phyloP scores from a whole-genome alignment of 1,140 invertebrate genomes.

The Musca vetustissima region DNA sequence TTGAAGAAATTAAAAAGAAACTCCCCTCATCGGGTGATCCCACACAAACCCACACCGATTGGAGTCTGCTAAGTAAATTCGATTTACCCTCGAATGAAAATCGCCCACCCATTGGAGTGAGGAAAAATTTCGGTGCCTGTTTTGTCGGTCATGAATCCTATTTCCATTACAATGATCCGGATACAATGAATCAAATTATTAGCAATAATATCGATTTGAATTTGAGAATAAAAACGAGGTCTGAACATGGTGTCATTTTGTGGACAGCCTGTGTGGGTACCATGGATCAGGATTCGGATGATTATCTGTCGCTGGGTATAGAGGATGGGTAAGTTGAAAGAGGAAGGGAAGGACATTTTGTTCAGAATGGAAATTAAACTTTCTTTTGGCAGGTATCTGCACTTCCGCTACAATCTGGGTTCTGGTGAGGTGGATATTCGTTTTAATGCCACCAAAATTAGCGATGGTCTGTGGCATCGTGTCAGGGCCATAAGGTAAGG shows the following conservation, averaged over 20 bases:
- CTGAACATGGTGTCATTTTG: constrained; percentile 72
- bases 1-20: neutral
- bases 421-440: constrained; percentile 76
- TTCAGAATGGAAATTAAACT: neutral
- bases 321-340: constrained; percentile 67
- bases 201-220: constrained; percentile 56
- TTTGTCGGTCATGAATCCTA: constrained; percentile 70
- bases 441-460: constrained; percentile 84
- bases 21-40: neutral
- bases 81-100: constrained; percentile 46
- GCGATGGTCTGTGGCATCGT: constrained; percentile 91
- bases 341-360: neutral
- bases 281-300: constrained; percentile 68
- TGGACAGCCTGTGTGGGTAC: constrained; percentile 80
- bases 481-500: constrained; percentile 81
- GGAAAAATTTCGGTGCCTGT: constrained; percentile 59
- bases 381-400: constrained; percentile 54
- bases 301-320: constrained; percentile 82
- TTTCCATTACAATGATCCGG: constrained; percentile 70
- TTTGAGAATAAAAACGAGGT: constrained; percentile 53
- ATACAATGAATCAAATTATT: constrained; percentile 66
- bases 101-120: constrained; percentile 39
- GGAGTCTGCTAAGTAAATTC: constrained; percentile 50
- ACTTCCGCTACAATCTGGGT: constrained; percentile 69
- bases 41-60: constrained; percentile 40